phyloP scores from a whole-genome alignment of 2,888 invertebrate genomes.

The Dynastes maya region DNA sequence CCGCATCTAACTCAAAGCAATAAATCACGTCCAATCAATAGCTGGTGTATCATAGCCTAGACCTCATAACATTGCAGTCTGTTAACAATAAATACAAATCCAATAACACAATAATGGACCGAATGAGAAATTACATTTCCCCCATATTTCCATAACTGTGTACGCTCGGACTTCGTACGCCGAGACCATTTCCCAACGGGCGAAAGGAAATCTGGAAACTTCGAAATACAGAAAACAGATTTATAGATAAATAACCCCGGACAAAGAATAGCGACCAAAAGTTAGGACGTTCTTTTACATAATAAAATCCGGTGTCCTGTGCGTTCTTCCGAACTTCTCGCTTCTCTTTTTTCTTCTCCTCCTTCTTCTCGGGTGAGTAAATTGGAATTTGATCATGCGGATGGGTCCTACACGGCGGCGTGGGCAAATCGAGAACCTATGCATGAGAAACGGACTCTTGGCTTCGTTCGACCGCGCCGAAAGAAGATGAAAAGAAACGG shows the following conservation, averaged over 20 bases:
- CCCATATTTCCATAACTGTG: slow-evolving; percentile 37
- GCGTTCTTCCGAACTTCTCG: slow-evolving; percentile 29
- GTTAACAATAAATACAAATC: slow-evolving; percentile 34
- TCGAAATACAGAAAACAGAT: slow-evolving; percentile 38
- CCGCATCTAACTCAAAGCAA: not conserved
- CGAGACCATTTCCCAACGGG: slow-evolving; percentile 35
- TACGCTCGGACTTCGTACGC: slow-evolving; percentile 24
- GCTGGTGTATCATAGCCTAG: not conserved
- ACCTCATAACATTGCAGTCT: not conserved
- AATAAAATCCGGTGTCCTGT: slow-evolving; percentile 45
- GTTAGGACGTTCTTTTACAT: slow-evolving; percentile 48
- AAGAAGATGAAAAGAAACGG: slow-evolving; percentile 17
- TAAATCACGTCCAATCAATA: not conserved
- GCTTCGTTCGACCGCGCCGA: slow-evolving; percentile 20
- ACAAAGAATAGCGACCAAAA: slow-evolving; percentile 45
- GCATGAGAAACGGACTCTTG: slow-evolving; percentile 59
- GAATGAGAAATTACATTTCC: slow-evolving; percentile 38
- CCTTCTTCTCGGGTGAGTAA: slow-evolving; percentile 53
- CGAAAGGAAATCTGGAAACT: slow-evolving; percentile 37
- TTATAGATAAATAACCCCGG: slow-evolving; percentile 45
- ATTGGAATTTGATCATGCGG: slow-evolving; percentile 60
- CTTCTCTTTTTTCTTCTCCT: not conserved
- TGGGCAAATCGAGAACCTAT: slow-evolving; percentile 56
- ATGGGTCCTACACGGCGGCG: slow-evolving; percentile 57
- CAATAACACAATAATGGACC: slow-evolving; percentile 29